Percentiles rank a stretch among this genome's conserved stretches.
Evolutionary conservation across 2,888 invertebrate genomes (phyloP).

Genomic region (Kuschelorhynchus macadamiae): DNA sequence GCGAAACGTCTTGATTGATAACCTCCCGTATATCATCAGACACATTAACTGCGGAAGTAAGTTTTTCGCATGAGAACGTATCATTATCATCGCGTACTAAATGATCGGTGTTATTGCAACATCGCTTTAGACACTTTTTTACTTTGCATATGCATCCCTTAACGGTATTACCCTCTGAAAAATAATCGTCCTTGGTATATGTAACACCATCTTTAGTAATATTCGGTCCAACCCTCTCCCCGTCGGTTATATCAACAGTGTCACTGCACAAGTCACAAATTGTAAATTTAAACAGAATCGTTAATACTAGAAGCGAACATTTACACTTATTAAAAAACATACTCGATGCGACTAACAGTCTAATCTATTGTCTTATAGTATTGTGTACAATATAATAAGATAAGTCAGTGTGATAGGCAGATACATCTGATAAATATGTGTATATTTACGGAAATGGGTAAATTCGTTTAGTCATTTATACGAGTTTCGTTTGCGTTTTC

Average conservation of each 20-base stretch:
- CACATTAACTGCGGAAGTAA: not conserved
- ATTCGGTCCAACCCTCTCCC: constrained; percentile 42
- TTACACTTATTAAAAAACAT: no score
- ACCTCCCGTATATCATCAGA: constrained; percentile 1
- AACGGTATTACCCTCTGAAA: constrained; percentile 20
- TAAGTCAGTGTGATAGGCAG: no score
- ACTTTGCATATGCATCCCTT: constrained; percentile 53
- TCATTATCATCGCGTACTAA: not conserved
- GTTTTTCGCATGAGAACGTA: not conserved
- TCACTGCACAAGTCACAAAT: no score
- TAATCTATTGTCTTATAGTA: no score
- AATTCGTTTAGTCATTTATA: no score
- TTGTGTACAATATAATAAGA: no score
- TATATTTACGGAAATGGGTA: no score
- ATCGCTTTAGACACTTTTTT: constrained; percentile 53
- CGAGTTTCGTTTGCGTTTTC: no score
- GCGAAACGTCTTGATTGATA: constrained; percentile 1
- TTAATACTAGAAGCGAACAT: no score
- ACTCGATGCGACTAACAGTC: no score
- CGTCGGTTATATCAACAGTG: constrained; percentile 53
- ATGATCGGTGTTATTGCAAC: constrained; percentile 46
- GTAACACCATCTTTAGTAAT: constrained; percentile 51
- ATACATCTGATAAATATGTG: no score
- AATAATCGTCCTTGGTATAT: constrained; percentile 50
- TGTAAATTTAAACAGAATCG: no score